Evolutionary conservation across 1,140 invertebrate genomes (phyloP).

Genomic region (Calliphora vicina): DNA sequence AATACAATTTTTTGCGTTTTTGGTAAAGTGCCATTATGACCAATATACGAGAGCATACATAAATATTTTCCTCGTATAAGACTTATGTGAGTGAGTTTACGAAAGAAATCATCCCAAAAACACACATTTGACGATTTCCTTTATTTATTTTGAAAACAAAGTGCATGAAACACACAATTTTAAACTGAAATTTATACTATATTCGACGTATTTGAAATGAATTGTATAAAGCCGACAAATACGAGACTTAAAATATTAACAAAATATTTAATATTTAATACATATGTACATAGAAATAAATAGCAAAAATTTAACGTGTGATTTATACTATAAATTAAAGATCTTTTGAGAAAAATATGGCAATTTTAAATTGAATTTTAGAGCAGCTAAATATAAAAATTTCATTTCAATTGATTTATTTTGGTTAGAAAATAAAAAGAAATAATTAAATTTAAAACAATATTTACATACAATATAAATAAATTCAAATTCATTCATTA

Average conservation of each 20-base stretch:
- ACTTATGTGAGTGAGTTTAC: neutral
- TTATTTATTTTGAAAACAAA: neutral
- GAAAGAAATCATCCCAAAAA: neutral
- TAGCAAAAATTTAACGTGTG: neutral
- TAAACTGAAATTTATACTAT: neutral
- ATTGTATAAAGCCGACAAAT: neutral
- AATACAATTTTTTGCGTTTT: constrained; percentile 26
- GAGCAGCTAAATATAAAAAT: too few species aligned
- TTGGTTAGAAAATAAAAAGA: neutral
- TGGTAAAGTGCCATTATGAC: constrained; percentile 23
- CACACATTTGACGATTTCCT: neutral
- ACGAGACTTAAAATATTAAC: constrained; percentile 6
- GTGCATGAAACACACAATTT: neutral
- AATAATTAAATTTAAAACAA: neutral
- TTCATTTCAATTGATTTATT: neutral
- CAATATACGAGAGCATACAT: neutral
- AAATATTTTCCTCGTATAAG: neutral
- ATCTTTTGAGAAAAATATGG: neutral
- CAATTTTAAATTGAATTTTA: neutral
- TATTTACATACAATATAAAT: neutral
- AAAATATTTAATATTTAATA: too few species aligned
- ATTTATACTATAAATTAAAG: neutral
- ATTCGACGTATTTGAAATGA: neutral
- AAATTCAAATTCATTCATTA: neutral
- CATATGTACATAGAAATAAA: too few species aligned